A percentile compares a stretch with the other conserved stretches of the same genome.
phyloP scores from a whole-genome alignment of 2,113 vertebrate species.

The Cochlearius cochlearius region DNA sequence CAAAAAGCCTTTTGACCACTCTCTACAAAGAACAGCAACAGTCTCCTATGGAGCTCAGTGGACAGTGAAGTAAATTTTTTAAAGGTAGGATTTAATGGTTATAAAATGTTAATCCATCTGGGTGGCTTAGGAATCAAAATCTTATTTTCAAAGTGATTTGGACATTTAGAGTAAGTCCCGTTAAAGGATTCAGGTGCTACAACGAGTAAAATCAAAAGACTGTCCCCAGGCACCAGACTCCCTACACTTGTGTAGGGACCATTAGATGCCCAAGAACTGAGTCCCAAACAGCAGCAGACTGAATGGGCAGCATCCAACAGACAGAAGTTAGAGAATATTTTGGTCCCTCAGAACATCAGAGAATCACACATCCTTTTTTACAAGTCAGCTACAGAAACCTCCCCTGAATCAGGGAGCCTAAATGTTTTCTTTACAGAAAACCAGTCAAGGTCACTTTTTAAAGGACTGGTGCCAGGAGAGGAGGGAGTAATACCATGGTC shows the following conservation, averaged over 20 bases:
- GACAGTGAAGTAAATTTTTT: not conserved
- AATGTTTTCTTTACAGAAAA: not conserved
- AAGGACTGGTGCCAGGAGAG: not conserved
- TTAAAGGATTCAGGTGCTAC: not conserved
- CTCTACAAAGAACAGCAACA: not conserved
- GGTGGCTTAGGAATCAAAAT: not conserved
- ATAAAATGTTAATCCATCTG: not conserved
- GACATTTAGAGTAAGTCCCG: not conserved
- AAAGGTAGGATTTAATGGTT: not conserved
- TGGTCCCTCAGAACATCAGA: not conserved
- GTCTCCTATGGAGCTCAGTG: not conserved
- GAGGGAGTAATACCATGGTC: not conserved
- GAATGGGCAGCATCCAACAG: not conserved
- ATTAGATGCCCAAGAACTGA: not conserved
- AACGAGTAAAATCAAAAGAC: not conserved
- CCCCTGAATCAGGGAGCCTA: not conserved
- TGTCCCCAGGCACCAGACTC: not conserved
- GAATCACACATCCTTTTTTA: not conserved
- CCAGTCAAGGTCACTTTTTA: not conserved
- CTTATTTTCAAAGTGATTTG: constrained; percentile 5
- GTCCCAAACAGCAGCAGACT: not conserved
- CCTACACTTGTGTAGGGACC: not conserved
- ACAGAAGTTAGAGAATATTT: not conserved
- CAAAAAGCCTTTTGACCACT: not conserved
- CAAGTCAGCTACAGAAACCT: not conserved